Base-by-base conservation (phyloP, 2,113 vertebrate genomes). In the Ascaphus truei region DNA sequence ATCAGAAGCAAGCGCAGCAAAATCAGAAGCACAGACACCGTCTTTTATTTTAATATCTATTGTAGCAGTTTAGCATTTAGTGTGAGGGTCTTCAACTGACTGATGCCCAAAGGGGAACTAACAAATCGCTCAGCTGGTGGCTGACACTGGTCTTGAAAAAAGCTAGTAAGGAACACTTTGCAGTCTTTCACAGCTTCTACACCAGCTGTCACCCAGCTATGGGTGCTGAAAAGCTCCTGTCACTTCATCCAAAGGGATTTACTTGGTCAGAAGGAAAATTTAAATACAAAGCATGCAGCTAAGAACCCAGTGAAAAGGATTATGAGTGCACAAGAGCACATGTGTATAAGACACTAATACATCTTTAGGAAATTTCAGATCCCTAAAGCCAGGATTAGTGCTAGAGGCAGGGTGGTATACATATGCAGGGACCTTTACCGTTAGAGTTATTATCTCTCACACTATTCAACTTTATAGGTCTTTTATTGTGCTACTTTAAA, bases 191-290 rank as follows among this genome's bases (percentile, higher is more conserved):
- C 90, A 83, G 86, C 85, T 88, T 89, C 89, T 90, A 90, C 87
- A 92, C 92, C 95, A 98, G 96, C 95, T 98, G 94, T 95, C 95
- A 95, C 87, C 92, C 90, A 90, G 90, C 84, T 87, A 89, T 88
- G 89, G 90, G 88, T 86, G 82, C 91, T 96, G 92, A 96, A 97
- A 95, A 92, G 94, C 83, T 84, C 89, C 94, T 98, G 95, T 98
- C 94, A 96, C 91, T 96, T 93, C 78, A 86, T 87, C 91, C 92
- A 87, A 87, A 87, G 93, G 93, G 95, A 96, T 92, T 94, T 94
- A 95, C 85, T 92, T 89, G 90, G 92, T 94, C 86, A 87, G 88
- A 89, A 87, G 89, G 88, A 89, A 91, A 90, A 89, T 90, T 89
- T 87, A 90, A 91, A 91, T 89, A 90, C 90, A 93, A 91, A 92